Evolutionary conservation across 2,113 vertebrate genomes (phyloP).

Genomic region (Pyrgilauda ruficollis): DNA sequence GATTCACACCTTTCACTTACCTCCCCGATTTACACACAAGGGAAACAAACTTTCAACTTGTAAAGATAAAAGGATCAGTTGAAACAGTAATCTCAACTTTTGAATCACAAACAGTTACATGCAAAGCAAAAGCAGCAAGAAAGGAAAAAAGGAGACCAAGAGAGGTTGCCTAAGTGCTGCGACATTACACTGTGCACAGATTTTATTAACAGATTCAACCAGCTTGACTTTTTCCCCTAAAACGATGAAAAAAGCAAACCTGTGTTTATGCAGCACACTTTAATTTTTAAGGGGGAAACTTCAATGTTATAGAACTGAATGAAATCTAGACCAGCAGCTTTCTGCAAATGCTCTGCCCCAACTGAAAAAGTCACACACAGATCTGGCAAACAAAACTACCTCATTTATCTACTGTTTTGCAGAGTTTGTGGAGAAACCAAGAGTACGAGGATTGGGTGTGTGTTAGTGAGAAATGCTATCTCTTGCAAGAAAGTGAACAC

Average conservation of each 20-base stretch:
- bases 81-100: background rate
- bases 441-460: background rate
- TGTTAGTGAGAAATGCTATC: constrained; percentile 58
- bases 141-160: background rate
- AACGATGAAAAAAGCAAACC: background rate
- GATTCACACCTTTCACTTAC: background rate
- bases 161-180: background rate
- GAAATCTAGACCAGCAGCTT: background rate
- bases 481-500: constrained; percentile 55
- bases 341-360: background rate
- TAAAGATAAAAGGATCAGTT: background rate
- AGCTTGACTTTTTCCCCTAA: background rate
- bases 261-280: background rate
- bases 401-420: background rate
- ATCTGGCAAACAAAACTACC: background rate
- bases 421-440: background rate
- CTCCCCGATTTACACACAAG: background rate
- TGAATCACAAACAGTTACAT: constrained; percentile 6
- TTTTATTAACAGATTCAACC: background rate
- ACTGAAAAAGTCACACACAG: background rate
- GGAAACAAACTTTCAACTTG: background rate
- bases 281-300: background rate
- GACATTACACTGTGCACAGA: background rate
- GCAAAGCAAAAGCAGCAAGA: constrained; percentile 27
- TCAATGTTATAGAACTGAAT: background rate